Conservation (phyloP, 2,113 vertebrate genomes). For the Tetrao urogallus region DNA sequence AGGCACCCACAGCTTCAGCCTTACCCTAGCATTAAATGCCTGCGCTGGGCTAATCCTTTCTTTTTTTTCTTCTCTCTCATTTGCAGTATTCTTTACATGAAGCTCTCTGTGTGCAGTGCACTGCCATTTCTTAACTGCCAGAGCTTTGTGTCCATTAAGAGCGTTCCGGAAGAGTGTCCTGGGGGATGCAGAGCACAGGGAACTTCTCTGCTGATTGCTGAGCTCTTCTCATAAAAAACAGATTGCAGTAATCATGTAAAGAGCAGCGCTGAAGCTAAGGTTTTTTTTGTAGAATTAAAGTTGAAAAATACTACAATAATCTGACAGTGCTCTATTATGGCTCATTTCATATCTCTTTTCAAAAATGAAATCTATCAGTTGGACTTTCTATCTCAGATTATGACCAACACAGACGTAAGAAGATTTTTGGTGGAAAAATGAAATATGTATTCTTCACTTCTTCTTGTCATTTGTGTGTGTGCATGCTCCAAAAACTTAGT, state of each 20-base stretch:
- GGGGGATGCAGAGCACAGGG: background rate
- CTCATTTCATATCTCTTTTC: background rate
- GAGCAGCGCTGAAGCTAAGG: background rate
- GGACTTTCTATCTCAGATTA: background rate
- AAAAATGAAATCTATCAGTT: background rate
- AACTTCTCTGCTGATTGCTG: background rate
- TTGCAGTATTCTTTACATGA: background rate
- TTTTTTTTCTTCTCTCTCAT: background rate
- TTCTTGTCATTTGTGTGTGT: background rate
- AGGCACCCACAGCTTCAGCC: background rate
- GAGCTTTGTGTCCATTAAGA: background rate
- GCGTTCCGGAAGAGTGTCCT: background rate
- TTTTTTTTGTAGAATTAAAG: background rate
- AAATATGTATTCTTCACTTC: background rate
- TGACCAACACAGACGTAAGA: background rate
- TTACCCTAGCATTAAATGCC: background rate
- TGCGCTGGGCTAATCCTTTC: background rate
- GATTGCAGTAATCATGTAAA: background rate
- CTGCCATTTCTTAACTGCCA: background rate
- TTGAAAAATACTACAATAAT: background rate
- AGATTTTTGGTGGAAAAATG: background rate
- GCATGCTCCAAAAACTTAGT: background rate
- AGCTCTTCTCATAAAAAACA: background rate
- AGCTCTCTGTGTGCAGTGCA: background rate
- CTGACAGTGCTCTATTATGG: background rate